These are phyloP conservation scores for Sminthurides aquaticus DNA, from an alignment of 2,888 invertebrate species.

Conservation along the genomic window DNA sequence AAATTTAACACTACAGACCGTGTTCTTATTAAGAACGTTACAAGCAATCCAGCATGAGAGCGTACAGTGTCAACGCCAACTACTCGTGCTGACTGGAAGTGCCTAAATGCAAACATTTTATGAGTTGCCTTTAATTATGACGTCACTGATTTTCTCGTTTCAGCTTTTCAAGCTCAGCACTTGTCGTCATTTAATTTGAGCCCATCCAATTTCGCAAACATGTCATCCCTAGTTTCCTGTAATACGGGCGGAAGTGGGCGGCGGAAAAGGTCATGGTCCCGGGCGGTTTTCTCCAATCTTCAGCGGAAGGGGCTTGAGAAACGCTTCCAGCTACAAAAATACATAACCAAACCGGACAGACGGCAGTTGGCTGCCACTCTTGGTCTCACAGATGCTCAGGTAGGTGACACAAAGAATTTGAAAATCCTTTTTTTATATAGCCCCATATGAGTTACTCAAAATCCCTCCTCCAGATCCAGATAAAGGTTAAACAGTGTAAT, in stretches of 20 bases:
- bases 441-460: not conserved
- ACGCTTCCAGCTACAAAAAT: constrained; percentile 86
- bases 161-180: not conserved
- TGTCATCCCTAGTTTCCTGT: constrained; percentile 37
- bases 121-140: not conserved
- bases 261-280: constrained; percentile 85
- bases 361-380: constrained; percentile 83
- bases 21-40: too few species aligned
- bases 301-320: constrained; percentile 90
- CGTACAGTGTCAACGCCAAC: not conserved
- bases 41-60: constrained; percentile 1
- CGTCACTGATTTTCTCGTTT: not conserved
- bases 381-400: constrained; percentile 89
- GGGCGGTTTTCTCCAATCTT: constrained; percentile 88
- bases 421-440: not conserved
- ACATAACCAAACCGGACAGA: constrained; percentile 90
- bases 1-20: too few species aligned
- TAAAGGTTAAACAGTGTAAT: constrained; percentile 1
- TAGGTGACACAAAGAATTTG: constrained; percentile 47
- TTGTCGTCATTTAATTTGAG: constrained; percentile 12
- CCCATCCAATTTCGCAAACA: constrained; percentile 28
- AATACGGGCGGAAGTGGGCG: constrained; percentile 49
- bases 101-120: not conserved
- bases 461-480: not conserved
- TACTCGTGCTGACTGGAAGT: not conserved